Evolutionary conservation across 2,797 vertebrate species (phyloP).

Genomic region (Brachymystax lenok): DNA sequence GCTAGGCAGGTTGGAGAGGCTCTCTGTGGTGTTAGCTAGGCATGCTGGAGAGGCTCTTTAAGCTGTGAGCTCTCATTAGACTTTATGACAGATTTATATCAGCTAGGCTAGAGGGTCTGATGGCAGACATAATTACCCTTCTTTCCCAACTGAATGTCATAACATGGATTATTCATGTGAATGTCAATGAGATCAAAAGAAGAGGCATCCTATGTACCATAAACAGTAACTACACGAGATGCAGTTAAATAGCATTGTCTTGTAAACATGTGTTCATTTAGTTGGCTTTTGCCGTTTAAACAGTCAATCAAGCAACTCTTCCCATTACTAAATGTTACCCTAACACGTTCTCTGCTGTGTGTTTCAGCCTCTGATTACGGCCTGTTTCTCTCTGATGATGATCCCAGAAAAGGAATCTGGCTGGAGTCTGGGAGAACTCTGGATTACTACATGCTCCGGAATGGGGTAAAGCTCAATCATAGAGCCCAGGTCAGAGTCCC

Average conservation of each 20-base stretch:
- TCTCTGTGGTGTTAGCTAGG: background rate
- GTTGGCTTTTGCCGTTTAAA: background rate
- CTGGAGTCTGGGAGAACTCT: slow-evolving; percentile 94
- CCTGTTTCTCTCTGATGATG: slow-evolving; percentile 95
- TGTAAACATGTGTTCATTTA: background rate
- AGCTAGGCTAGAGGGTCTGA: slow-evolving; percentile 13
- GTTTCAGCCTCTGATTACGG: slow-evolving; percentile 94
- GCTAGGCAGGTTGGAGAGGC: background rate
- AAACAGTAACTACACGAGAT: background rate
- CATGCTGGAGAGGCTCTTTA: background rate
- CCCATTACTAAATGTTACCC: too few species aligned
- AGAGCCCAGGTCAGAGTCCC: slow-evolving; percentile 34
- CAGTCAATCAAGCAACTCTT: slow-evolving; percentile 6
- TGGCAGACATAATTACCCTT: slow-evolving; percentile 11
- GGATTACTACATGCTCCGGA: slow-evolving; percentile 99
- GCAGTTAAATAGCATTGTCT: background rate
- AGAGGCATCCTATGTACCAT: slow-evolving; percentile 3
- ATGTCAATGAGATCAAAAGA: slow-evolving; percentile 25
- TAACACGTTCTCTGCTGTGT: slow-evolving; percentile 24
- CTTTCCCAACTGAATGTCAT: slow-evolving; percentile 18
- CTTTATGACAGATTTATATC: slow-evolving; percentile 10
- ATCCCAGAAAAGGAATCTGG: slow-evolving; percentile 98
- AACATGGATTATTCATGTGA: slow-evolving; percentile 22
- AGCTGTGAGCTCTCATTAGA: background rate
- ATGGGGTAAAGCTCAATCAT: slow-evolving; percentile 83